phyloP scores from a whole-genome alignment of 2,797 vertebrate species.

The Sandelia bainsii region DNA sequence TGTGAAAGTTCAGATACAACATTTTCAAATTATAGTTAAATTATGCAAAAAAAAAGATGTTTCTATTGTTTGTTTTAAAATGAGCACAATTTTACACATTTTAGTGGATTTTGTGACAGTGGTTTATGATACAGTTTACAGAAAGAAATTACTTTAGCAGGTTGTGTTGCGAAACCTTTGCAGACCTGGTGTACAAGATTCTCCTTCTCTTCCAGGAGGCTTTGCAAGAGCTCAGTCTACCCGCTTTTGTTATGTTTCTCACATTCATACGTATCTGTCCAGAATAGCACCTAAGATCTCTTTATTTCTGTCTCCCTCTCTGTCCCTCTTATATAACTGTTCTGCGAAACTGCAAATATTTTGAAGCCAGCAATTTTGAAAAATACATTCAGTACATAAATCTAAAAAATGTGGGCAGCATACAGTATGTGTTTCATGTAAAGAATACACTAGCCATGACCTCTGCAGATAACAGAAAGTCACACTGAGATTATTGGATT shows the following conservation, averaged over 20 bases:
- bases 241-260: conserved; percentile 66
- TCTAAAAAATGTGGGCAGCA: conserved; percentile 6
- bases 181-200: conserved; percentile 24
- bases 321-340: conserved; percentile 67
- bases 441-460: background rate
- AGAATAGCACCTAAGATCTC: conserved; percentile 70
- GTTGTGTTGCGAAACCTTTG: conserved; percentile 44
- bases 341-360: conserved; percentile 41
- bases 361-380: conserved; percentile 23
- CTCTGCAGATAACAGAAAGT: background rate
- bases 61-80: background rate
- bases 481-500: background rate
- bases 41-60: too few relatives aligned
- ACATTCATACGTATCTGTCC: conserved; percentile 70
- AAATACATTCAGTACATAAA: conserved; percentile 28
- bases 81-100: background rate
- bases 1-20: background rate
- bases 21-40: too few relatives aligned
- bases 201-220: conserved; percentile 56
- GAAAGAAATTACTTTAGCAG: conserved; percentile 16
- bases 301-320: conserved; percentile 56
- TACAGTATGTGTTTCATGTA: conserved; percentile 23
- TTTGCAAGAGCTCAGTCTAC: conserved; percentile 58
- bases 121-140: background rate
- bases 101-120: background rate